phyloP scores from a whole-genome alignment of 1,140 invertebrate genomes.

The Eulimnadia texana region DNA sequence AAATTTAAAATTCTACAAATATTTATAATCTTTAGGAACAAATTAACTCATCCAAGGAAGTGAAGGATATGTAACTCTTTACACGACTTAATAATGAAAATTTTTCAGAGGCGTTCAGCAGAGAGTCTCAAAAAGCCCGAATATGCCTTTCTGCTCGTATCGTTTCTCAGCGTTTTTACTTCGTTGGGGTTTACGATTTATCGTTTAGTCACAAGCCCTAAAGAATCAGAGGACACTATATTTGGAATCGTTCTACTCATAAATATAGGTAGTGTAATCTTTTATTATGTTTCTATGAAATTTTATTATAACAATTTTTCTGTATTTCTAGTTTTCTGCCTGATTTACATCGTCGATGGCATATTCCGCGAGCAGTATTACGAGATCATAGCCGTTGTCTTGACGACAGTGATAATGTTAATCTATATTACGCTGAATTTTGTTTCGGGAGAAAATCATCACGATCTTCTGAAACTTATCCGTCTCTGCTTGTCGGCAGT shows the following conservation, averaged over 20 bases:
- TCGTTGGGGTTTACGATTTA: constrained; percentile 4
- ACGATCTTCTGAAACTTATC: not conserved
- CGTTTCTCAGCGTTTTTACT: not conserved
- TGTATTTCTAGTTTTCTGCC: constrained; percentile 2
- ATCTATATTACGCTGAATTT: constrained; percentile 1
- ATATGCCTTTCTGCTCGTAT: not conserved
- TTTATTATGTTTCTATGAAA: not conserved
- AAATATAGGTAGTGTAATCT: not conserved
- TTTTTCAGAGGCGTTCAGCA: not conserved
- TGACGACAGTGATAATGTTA: constrained; percentile 5
- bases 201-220: not conserved
- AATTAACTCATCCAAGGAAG: not conserved
- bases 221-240: not conserved
- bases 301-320: not conserved
- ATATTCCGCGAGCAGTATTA: constrained; percentile 7
- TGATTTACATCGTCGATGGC: constrained; percentile 4
- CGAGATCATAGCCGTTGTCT: constrained; percentile 2
- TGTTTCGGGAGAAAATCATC: not conserved
- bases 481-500: not conserved
- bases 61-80: too few species aligned
- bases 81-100: not conserved
- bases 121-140: constrained; percentile 2
- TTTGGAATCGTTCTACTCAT: not conserved
- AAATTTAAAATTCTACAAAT: not conserved
- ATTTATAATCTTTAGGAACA: not conserved